Conservation (phyloP, 2,888 invertebrate species). For the Amphiduros pacificus region DNA sequence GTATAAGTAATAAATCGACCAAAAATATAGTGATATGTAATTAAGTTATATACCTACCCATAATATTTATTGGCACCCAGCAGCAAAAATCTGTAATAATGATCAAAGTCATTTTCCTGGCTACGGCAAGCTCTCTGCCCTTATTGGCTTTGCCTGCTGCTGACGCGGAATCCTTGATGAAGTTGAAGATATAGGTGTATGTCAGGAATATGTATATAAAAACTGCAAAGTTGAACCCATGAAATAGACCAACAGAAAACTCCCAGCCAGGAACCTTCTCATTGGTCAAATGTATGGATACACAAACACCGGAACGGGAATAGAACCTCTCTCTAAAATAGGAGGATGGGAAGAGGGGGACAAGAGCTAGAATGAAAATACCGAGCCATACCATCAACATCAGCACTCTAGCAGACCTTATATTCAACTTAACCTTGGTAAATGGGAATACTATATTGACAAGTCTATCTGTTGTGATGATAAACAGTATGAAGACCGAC, state of each 20-base stretch:
- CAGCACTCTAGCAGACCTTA: constrained; percentile 37
- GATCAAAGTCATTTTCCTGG: constrained; percentile 39
- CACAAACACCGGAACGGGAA: constrained; percentile 5
- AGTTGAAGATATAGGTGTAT: constrained; percentile 3
- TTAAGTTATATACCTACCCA: too few relatives aligned
- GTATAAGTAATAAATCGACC: too few relatives aligned
- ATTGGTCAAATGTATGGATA: constrained; percentile 4
- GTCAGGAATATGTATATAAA: constrained; percentile 8
- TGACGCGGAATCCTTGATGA: neutral
- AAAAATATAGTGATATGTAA: too few relatives aligned
- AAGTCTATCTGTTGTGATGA: constrained; percentile 1
- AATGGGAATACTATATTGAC: constrained; percentile 6
- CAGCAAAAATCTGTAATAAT: constrained; percentile 15
- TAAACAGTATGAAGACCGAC: constrained; percentile 6
- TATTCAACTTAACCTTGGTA: constrained; percentile 17
- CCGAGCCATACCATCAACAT: constrained; percentile 41
- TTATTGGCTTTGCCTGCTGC: too few relatives aligned
- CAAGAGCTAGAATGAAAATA: constrained; percentile 37
- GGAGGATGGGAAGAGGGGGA: constrained; percentile 43
- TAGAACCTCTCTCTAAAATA: constrained; percentile 38
- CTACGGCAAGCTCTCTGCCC: constrained; percentile 43
- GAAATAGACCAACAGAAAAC: constrained; percentile 2
- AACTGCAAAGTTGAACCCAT: constrained; percentile 3
- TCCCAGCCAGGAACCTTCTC: constrained; percentile 8
- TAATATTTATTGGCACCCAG: constrained; percentile 15